These are phyloP conservation scores for Panulirus ornatus DNA, from an alignment of 1,140 invertebrate genomes.

Conservation along the genomic window DNA sequence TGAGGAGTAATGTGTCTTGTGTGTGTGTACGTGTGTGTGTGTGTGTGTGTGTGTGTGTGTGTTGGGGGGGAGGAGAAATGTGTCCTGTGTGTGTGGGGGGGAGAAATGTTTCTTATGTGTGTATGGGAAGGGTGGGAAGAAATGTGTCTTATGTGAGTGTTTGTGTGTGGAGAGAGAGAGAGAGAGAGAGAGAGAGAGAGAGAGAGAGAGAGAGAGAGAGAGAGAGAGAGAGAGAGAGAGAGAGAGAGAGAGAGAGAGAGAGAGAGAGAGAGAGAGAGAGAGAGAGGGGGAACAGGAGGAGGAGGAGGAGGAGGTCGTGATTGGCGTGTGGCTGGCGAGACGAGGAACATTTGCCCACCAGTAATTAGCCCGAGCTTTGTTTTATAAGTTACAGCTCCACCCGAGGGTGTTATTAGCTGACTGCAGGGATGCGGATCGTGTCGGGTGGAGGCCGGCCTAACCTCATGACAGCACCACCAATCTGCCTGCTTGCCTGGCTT, in stretches of 20 bases:
- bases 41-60: slow-evolving; percentile 4
- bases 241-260: not conserved
- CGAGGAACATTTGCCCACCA: not conserved
- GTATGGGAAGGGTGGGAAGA: not conserved
- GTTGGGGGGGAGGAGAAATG: not conserved
- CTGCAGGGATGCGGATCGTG: not conserved
- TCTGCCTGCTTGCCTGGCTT: too few relatives aligned
- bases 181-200: not conserved
- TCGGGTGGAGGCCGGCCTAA: not conserved
- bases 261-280: not conserved
- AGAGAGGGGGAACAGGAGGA: not conserved
- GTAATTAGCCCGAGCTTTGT: slow-evolving; percentile 25
- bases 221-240: not conserved
- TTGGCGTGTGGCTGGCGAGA: not conserved
- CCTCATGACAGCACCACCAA: not conserved
- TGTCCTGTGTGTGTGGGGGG: not conserved
- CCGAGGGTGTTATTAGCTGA: slow-evolving; percentile 8
- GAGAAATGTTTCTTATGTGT: too few relatives aligned
- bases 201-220: not conserved
- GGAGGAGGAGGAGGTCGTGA: not conserved
- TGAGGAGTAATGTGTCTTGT: too few relatives aligned
- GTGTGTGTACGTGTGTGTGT: slow-evolving; percentile 12
- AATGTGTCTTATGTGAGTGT: not conserved
- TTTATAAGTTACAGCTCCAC: slow-evolving; percentile 12
- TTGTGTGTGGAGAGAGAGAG: not conserved